phyloP scores from a whole-genome alignment of 2,113 vertebrate genomes.

The Rhea americana region DNA sequence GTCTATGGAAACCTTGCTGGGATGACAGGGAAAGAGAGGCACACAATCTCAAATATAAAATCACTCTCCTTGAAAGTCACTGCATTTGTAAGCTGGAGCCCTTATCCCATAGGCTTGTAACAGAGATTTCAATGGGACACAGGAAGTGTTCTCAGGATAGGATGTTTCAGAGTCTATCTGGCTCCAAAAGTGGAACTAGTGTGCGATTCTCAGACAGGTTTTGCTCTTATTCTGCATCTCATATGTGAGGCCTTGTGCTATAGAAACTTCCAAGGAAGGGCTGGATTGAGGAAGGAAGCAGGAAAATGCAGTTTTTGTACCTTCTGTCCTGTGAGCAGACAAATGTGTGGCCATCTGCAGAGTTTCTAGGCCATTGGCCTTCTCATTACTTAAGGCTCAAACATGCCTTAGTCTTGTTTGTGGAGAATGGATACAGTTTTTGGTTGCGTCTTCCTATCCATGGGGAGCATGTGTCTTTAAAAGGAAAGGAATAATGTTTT shows the following conservation, averaged over 20 bases:
- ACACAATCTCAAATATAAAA: background rate
- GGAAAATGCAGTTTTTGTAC: background rate
- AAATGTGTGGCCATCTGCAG: background rate
- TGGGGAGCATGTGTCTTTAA: background rate
- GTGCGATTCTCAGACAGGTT: background rate
- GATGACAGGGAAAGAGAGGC: background rate
- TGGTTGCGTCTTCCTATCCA: background rate
- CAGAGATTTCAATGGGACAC: accelerated
- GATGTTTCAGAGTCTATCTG: background rate
- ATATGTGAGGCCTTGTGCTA: background rate
- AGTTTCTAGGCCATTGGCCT: background rate
- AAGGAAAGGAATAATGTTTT: background rate
- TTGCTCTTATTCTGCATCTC: background rate
- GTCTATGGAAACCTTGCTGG: background rate
- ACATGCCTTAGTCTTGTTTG: background rate
- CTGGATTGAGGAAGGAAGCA: background rate
- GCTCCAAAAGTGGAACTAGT: background rate
- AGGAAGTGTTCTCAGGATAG: background rate
- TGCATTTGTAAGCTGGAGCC: background rate
- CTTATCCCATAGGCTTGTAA: background rate
- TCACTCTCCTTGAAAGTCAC: background rate
- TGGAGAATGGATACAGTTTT: background rate
- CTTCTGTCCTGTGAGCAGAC: background rate
- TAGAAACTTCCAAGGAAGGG: accelerated
- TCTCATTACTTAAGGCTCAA: background rate